Base-by-base conservation (phyloP, 2,888 invertebrate species). In the Heliconius charithonia region DNA sequence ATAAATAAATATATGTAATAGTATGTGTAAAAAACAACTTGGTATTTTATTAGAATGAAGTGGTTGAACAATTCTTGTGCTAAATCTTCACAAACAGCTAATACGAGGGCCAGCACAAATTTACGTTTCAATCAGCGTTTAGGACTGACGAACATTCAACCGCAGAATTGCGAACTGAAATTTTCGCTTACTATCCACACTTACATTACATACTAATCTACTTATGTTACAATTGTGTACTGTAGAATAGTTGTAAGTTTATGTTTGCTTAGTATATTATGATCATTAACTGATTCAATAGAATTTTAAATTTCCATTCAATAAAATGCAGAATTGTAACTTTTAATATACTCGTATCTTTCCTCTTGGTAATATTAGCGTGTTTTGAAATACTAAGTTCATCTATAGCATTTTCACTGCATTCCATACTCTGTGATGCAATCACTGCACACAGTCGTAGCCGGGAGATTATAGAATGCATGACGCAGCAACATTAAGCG, bases 111-210 rank as follows among this genome's bases (percentile, higher is more conserved):
- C 87, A 90, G 92, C 92, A 90, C 85, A 84, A 83, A 89, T 88
- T 85, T 86, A 86, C 89, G 89, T 90, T 92, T 92, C 93, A 93
- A 93, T 93, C 93, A 92, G 90, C 86, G 93, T 93, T 93, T 92
- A 92, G 90, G 85, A 83, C 86, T 90, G 90, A 93, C 91, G 91
- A 92, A 90, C 90, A 89, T 86, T 85, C 84, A 77, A 82, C 84
- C 82, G 82, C 74, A 74, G 45, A 63, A 27, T 45, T 41, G 27
- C 41, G 4, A 74, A 19, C 19, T 12, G 63, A 41, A 62, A 74
- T 25, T 22, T 12, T 22, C 12, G 51, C 29, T 19, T 29, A 41
- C 22, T n/a, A 41, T 73, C 32, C 12, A 74, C 19, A 29, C 59
- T 4, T 41, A 41, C 25, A 41, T 41, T 25, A 25, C 25, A 69